A percentile compares a stretch with the other conserved stretches of the same genome.
Evolutionary conservation across 1,140 invertebrate genomes (phyloP).

Genomic region (Bombus affinis): DNA sequence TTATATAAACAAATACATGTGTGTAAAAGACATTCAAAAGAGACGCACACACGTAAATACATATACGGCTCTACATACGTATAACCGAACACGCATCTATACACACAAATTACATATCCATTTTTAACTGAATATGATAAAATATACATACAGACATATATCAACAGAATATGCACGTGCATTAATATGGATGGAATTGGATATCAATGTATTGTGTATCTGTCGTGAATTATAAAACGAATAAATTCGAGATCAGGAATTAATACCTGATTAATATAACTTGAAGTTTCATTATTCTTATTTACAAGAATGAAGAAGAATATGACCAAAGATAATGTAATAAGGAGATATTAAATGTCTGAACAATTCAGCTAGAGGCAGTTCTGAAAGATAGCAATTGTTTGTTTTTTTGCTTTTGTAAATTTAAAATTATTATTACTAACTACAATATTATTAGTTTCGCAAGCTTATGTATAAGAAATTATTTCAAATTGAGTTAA

Average conservation of each 20-base stretch:
- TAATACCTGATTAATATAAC: background rate
- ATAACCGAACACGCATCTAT: background rate
- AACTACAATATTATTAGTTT: slow-evolving; percentile 14
- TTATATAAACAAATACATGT: slow-evolving; percentile 2
- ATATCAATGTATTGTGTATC: background rate
- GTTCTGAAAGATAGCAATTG: slow-evolving; percentile 17
- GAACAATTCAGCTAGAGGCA: background rate
- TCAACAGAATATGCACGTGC: background rate
- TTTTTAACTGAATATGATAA: background rate
- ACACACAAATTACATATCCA: background rate
- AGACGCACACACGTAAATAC: background rate
- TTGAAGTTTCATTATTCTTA: background rate
- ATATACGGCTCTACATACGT: background rate
- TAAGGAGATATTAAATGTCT: background rate
- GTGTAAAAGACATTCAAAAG: background rate
- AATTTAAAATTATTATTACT: background rate
- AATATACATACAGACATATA: background rate
- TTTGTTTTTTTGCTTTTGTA: slow-evolving; percentile 1
- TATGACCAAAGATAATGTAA: background rate
- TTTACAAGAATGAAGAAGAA: background rate
- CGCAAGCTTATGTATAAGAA: background rate
- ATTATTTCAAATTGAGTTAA: slow-evolving; percentile 12
- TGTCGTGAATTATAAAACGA: background rate
- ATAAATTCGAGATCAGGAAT: background rate
- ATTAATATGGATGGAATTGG: background rate